phyloP scores from a whole-genome alignment of 1,140 invertebrate species.

The Drosophila ercepeae region DNA sequence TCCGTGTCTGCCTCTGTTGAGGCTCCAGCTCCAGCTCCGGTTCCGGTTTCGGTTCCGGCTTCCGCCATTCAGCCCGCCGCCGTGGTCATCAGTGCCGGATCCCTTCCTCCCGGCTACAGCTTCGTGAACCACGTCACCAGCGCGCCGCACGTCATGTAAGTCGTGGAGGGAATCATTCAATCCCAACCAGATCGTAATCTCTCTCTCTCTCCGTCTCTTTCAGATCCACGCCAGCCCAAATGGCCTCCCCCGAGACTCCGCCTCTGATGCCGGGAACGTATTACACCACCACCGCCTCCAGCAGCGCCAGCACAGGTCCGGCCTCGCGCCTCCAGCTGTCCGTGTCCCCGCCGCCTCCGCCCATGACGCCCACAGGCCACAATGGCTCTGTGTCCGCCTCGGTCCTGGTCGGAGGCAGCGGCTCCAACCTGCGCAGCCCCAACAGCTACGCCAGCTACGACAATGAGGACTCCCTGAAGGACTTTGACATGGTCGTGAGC shows the following conservation, averaged over 20 bases:
- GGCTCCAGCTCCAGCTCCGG: not conserved
- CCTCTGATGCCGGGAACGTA: constrained; percentile 42
- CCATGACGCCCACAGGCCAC: constrained; percentile 55
- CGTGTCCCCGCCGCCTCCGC: constrained; percentile 59
- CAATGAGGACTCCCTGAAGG: constrained; percentile 80
- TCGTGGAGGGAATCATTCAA: not conserved
- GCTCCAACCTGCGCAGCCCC: constrained; percentile 68
- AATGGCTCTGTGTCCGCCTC: constrained; percentile 23
- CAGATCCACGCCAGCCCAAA: constrained; percentile 53
- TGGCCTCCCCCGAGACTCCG: constrained; percentile 49
- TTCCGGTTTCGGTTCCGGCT: not conserved
- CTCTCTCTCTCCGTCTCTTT: not conserved
- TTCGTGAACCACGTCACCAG: constrained; percentile 50
- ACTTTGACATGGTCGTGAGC: constrained; percentile 68
- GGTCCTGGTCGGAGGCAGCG: constrained; percentile 9
- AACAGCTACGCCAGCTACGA: constrained; percentile 79
- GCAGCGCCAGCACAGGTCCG: not conserved
- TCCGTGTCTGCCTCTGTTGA: not conserved
- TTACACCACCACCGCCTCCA: constrained; percentile 27
- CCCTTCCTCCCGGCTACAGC: constrained; percentile 51
- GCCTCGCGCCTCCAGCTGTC: constrained; percentile 45
- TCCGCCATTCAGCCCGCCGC: constrained; percentile 1
- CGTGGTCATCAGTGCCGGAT: constrained; percentile 36
- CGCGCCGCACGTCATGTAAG: constrained; percentile 63
- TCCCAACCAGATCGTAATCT: not conserved